These are phyloP conservation scores for Halichoeres trimaculatus DNA, from an alignment of 2,113 vertebrate genomes.

Conservation along the genomic window DNA sequence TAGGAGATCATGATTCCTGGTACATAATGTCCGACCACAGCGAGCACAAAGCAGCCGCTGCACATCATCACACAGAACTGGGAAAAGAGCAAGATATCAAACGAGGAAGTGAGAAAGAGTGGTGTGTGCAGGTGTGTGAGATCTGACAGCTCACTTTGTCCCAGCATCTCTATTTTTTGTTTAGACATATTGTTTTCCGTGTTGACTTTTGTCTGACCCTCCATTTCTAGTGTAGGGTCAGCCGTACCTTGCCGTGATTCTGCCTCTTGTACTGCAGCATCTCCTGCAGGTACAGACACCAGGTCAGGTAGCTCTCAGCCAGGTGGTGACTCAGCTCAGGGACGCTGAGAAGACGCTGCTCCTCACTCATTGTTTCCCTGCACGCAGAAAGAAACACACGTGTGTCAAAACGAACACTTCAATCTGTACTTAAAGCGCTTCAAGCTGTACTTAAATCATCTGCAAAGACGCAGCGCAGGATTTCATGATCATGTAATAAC, in stretches of 20 bases:
- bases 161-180: not conserved
- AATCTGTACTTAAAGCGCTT: constrained; percentile 4
- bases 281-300: constrained; percentile 92
- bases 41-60: constrained; percentile 89
- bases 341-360: constrained; percentile 92
- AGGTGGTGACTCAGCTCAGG: constrained; percentile 95
- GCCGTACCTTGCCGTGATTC: constrained; percentile 92
- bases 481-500: not conserved
- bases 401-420: constrained; percentile 6
- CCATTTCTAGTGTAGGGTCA: too few species aligned
- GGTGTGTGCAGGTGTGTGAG: constrained; percentile 8
- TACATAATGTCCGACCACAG: constrained; percentile 94
- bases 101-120: not conserved
- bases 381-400: constrained; percentile 20
- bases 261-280: constrained; percentile 94
- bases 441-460: not conserved
- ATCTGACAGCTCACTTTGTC: not conserved
- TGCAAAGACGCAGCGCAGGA: not conserved
- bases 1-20: constrained; percentile 99
- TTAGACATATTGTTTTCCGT: not conserved
- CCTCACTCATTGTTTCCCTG: constrained; percentile 87
- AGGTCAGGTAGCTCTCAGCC: constrained; percentile 96
- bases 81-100: constrained; percentile 2
- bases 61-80: constrained; percentile 95
- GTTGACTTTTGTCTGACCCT: not conserved